Conservation (phyloP, 2,113 vertebrate genomes). For the Ceyx melanurus region DNA sequence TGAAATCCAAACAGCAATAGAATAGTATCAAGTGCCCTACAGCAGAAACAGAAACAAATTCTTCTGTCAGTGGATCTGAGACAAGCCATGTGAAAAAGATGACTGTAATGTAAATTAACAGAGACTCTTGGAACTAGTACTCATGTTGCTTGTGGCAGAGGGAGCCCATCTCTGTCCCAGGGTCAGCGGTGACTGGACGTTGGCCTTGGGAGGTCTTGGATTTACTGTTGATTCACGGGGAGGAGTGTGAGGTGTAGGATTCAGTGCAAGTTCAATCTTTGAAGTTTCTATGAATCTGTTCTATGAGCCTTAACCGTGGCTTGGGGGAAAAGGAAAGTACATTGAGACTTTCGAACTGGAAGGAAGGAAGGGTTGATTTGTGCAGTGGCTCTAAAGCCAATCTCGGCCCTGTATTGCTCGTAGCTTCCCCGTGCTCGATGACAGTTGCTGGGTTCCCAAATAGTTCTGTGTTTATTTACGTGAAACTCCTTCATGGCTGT, state of each 20-base stretch:
- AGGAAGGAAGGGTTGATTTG: neutral
- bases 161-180: neutral
- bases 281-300: neutral
- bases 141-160: neutral
- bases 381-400: neutral
- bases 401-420: accelerated
- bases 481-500: neutral
- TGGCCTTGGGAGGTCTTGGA: neutral
- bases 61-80: neutral
- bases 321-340: neutral
- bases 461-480: neutral
- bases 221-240: neutral
- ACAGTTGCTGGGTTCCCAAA: neutral
- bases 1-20: neutral
- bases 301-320: neutral
- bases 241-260: neutral
- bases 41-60: neutral
- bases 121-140: neutral
- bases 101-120: neutral
- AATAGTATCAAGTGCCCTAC: neutral
- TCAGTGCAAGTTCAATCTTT: neutral
- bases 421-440: accelerated
- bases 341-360: neutral
- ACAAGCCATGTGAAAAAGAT: neutral
- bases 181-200: neutral